Evolutionary conservation across 2,888 invertebrate genomes (phyloP), one percentile per base, ranked within the genome.

Genomic region (Cacoxenus indagator): DNA sequence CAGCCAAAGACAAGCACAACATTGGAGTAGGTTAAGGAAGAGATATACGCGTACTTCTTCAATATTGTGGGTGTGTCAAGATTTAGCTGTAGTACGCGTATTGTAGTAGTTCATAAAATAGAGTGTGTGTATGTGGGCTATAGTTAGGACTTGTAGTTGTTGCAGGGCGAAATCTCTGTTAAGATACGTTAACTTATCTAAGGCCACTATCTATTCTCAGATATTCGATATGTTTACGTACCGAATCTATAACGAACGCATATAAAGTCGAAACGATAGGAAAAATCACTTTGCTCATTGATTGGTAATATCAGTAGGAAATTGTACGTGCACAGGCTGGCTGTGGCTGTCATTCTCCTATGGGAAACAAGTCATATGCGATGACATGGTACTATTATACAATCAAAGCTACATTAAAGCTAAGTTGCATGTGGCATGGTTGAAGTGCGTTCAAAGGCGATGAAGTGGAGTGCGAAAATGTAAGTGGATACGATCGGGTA

Each of bases 111-210:
- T 68, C n/a, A n/a, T n/a, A n/a, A n/a, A n/a, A n/a, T n/a, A n/a
- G n/a, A n/a, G 17, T 48, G 46, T 24, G 46, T 27, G n/a, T 65
- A 54, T 24, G 68, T 64, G 70, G 57, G 61, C 45, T n/a, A n/a
- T n/a, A n/a, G n/a, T n/a, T 61, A 8, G 55, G 19, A 70, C 64
- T 37, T 66, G 46, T 51, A 64, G 67, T 68, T 72, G 71, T 51
- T 73, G 73, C 70, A 68, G 74, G 73, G 76, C 83, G 83, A 86
- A 88, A 87, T 88, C 87, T 87, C 81, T 81, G 80, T 83, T 86
- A 86, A 85, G 88, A 87, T 88, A 88, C 87, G 87, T 88, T 88
- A 88, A 88, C 88, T 88, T 88, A 88, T 88, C 88, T 88, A 85
- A 84, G 85, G 83, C 83, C 86, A 87, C 87, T 88, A 88, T 88